Percentiles rank a stretch among this genome's conserved stretches.
These are phyloP conservation scores for Chlorospingus flavigularis DNA, from an alignment of 2,797 vertebrate species.

Conservation along the genomic window DNA sequence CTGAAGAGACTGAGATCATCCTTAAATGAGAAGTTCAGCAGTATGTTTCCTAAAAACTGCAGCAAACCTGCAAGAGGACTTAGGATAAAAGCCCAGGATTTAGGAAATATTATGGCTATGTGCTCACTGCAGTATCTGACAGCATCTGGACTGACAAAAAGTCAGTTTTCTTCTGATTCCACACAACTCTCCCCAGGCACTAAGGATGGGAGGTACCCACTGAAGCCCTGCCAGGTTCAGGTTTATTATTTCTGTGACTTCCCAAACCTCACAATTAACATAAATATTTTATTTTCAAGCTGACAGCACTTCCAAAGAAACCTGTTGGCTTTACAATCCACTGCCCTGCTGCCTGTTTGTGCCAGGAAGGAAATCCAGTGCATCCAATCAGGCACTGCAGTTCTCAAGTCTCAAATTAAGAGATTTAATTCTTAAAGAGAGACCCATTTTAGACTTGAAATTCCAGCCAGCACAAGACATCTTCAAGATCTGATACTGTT, in stretches of 20 bases:
- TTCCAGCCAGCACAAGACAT: not conserved
- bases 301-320: not conserved
- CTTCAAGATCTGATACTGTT: not conserved
- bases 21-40: not conserved
- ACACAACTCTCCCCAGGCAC: not conserved
- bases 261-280: not conserved
- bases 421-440: not conserved
- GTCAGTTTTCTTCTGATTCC: not conserved
- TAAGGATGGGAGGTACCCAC: not conserved
- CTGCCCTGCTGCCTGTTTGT: not conserved
- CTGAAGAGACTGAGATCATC: not conserved
- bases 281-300: not conserved
- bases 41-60: not conserved
- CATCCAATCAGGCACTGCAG: not conserved
- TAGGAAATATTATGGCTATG: not conserved
- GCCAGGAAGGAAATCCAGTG: not conserved
- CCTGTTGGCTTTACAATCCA: not conserved
- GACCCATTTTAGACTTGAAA: not conserved
- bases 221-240: not conserved
- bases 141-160: not conserved
- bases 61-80: not conserved
- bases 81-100: not conserved
- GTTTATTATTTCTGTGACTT: not conserved
- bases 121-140: not conserved
- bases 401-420: rapidly evolving